Conservation (phyloP, 2,113 vertebrate genomes). For the Ascaphus truei region DNA sequence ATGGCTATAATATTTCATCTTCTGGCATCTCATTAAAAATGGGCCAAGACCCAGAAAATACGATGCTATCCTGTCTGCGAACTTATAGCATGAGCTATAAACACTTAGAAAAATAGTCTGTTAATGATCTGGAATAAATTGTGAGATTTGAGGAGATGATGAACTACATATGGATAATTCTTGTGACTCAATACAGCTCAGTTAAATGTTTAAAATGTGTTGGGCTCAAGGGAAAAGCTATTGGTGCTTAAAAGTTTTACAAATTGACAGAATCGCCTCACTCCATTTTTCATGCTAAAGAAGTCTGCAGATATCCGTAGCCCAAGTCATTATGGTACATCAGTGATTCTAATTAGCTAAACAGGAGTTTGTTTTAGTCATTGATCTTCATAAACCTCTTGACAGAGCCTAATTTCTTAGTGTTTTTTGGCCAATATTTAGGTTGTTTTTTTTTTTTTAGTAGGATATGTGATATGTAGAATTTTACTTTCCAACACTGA, state of each 20-base stretch:
- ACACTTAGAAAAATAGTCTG: conserved; percentile 46
- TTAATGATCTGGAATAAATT: conserved; percentile 60
- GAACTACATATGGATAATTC: conserved; percentile 47
- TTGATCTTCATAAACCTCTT: conserved; percentile 78
- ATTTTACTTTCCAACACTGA: neutral
- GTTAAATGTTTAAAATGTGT: conserved; percentile 63
- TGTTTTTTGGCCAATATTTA: conserved; percentile 32
- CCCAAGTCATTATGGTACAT: conserved; percentile 78
- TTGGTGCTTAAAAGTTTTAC: conserved; percentile 64
- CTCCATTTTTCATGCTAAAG: conserved; percentile 80
- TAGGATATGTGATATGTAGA: neutral
- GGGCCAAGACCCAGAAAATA: conserved; percentile 56
- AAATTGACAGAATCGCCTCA: conserved; percentile 70
- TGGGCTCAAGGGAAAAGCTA: conserved; percentile 61
- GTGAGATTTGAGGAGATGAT: conserved; percentile 44
- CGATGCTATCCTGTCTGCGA: conserved; percentile 44
- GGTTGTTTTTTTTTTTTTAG: neutral
- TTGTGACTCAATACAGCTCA: conserved; percentile 53
- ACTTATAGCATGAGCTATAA: conserved; percentile 41
- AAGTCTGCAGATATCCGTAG: conserved; percentile 74
- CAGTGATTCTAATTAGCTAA: conserved; percentile 81
- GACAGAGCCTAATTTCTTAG: conserved; percentile 60
- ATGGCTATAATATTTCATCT: conserved; percentile 57
- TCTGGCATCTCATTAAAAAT: conserved; percentile 61
- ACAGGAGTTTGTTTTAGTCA: conserved; percentile 74